These are phyloP conservation scores for Sesamia nonagrioides DNA, from an alignment of 1,140 invertebrate genomes.

Conservation along the genomic window DNA sequence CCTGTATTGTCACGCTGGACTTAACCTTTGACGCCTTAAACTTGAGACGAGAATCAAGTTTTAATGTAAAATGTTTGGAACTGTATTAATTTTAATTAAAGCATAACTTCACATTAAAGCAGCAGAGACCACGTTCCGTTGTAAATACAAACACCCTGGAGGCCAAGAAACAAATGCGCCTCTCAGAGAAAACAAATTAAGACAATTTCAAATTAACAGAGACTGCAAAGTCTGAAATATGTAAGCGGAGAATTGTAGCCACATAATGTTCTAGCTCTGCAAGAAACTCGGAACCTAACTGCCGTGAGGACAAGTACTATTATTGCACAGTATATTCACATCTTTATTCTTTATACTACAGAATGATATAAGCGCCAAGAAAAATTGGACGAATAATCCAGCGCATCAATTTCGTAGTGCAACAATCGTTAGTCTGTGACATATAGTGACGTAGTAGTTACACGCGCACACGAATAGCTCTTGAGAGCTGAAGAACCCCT, in stretches of 20 bases:
- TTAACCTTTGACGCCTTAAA: background rate
- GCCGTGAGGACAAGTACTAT: slow-evolving; percentile 57
- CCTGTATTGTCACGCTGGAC: background rate
- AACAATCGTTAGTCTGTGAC: slow-evolving; percentile 58
- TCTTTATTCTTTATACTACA: slow-evolving; percentile 39
- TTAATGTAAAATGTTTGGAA: slow-evolving; percentile 17
- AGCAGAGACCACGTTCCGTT: slow-evolving; percentile 31
- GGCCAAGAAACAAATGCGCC: slow-evolving; percentile 70
- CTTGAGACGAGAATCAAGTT: background rate
- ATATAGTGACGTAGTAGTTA: slow-evolving; percentile 66
- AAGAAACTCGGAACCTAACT: slow-evolving; percentile 61
- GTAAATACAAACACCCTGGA: slow-evolving; percentile 62
- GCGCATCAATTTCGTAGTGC: slow-evolving; percentile 1
- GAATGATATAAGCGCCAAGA: background rate
- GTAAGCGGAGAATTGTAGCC: slow-evolving; percentile 66
- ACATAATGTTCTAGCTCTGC: slow-evolving; percentile 65
- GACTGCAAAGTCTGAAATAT: slow-evolving; percentile 77
- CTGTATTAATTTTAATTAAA: slow-evolving; percentile 48
- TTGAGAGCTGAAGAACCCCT: slow-evolving; percentile 77
- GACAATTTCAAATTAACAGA: slow-evolving; percentile 81
- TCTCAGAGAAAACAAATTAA: slow-evolving; percentile 77
- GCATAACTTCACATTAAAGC: slow-evolving; percentile 39
- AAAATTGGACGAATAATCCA: slow-evolving; percentile 21
- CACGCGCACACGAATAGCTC: slow-evolving; percentile 74
- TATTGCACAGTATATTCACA: slow-evolving; percentile 54